Conservation (phyloP, 2,888 invertebrate species). For the Embidobia sp. region DNA sequence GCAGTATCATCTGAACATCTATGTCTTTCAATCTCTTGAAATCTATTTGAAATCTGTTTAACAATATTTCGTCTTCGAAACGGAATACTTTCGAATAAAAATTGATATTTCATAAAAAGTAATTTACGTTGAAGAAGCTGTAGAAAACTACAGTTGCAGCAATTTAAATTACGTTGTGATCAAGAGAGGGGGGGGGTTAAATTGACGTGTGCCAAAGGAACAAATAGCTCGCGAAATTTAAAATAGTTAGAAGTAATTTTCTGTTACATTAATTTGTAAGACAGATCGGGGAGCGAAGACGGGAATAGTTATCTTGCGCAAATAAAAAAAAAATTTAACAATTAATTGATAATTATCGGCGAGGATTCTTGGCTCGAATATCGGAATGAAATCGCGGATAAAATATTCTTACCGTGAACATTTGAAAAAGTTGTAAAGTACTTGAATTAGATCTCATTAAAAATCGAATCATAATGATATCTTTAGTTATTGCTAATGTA, state of each 20-base stretch:
- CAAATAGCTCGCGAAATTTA: constrained; percentile 5
- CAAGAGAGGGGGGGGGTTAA: too few relatives aligned
- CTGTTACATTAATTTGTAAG: constrained; percentile 1
- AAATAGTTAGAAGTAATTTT: constrained; percentile 17
- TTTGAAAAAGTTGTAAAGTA: constrained; percentile 18
- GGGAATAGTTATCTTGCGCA: constrained; percentile 14
- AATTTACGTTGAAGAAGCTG: too few relatives aligned
- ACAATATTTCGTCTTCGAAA: too few relatives aligned
- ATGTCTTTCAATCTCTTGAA: not conserved
- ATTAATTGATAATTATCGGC: constrained; percentile 35
- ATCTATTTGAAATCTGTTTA: too few relatives aligned
- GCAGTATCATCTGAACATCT: too few relatives aligned
- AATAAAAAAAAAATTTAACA: constrained; percentile 1
- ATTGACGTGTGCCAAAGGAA: not conserved
- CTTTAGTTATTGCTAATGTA: constrained; percentile 2
- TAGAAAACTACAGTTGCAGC: too few relatives aligned
- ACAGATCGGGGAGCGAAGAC: not conserved
- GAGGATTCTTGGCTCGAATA: not conserved
- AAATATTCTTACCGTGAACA: constrained; percentile 13
- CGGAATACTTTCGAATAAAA: too few relatives aligned
- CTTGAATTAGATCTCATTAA: constrained; percentile 28
- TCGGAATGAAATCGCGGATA: constrained; percentile 12
- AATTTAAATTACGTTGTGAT: not conserved
- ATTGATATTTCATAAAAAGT: too few relatives aligned
- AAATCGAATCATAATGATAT: constrained; percentile 17